A percentile compares a stretch with the other conserved stretches of the same genome.
Evolutionary conservation across 2,888 invertebrate species (phyloP).

Genomic region (Machimus atricapillus): DNA sequence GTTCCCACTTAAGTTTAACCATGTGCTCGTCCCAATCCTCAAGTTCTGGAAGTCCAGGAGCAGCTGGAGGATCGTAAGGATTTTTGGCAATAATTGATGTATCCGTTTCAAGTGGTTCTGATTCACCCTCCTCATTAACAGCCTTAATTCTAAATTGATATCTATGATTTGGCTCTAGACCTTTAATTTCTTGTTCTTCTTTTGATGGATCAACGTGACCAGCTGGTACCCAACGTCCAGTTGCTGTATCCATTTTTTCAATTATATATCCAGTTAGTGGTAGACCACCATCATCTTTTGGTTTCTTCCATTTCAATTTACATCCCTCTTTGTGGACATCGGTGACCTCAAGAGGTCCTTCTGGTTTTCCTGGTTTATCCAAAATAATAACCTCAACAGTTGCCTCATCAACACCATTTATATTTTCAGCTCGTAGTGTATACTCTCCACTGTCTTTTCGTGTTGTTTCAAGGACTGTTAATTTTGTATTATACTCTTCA

Average conservation of each 20-base stretch:
- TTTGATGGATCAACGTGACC: slow-evolving; percentile 83
- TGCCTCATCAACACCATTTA: slow-evolving; percentile 92
- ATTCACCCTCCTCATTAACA: slow-evolving; percentile 95
- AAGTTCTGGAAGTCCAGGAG: slow-evolving; percentile 90
- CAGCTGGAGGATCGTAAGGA: slow-evolving; percentile 89
- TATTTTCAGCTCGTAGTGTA: slow-evolving; percentile 90
- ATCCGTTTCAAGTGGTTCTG: slow-evolving; percentile 92
- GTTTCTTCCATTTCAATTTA: slow-evolving; percentile 92
- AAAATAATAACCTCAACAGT: slow-evolving; percentile 89
- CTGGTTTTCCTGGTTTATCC: slow-evolving; percentile 67
- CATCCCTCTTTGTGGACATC: slow-evolving; percentile 94
- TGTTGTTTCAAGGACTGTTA: slow-evolving; percentile 79
- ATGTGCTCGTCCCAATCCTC: slow-evolving; percentile 91
- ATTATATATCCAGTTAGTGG: slow-evolving; percentile 90
- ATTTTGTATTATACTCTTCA: slow-evolving; percentile 89
- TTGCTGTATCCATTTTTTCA: slow-evolving; percentile 91
- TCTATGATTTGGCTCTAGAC: slow-evolving; percentile 92
- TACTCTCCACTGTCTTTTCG: slow-evolving; percentile 91
- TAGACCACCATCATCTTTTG: slow-evolving; percentile 94
- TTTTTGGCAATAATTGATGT: slow-evolving; percentile 92
- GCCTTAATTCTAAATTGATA: slow-evolving; percentile 99
- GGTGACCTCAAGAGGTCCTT: slow-evolving; percentile 89
- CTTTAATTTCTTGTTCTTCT: slow-evolving; percentile 80
- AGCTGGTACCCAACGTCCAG: slow-evolving; percentile 89
- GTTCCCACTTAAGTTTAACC: slow-evolving; percentile 90